Conservation (phyloP, 2,888 invertebrate genomes). For the Gandaritis pyraliata region DNA sequence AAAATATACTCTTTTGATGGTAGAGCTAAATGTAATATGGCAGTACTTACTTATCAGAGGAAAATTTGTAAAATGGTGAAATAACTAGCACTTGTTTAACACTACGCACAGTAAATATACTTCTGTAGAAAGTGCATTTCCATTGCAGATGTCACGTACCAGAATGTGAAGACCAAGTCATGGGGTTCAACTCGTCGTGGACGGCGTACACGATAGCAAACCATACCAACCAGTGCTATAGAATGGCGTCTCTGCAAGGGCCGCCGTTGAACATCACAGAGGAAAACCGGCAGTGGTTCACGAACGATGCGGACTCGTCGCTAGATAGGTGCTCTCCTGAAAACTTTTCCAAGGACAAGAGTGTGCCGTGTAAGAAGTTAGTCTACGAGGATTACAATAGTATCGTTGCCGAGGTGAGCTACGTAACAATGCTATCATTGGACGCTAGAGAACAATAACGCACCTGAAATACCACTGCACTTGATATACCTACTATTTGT, state of each 20-base stretch:
- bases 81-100: no score
- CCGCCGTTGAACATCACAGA: conserved; percentile 25
- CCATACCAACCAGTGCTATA: conserved; percentile 69
- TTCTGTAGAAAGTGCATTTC: background rate
- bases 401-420: conserved; percentile 86
- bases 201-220: conserved; percentile 67
- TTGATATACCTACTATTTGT: no score
- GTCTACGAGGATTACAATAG: conserved; percentile 86
- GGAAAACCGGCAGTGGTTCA: conserved; percentile 32
- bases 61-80: no score
- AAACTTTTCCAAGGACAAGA: conserved; percentile 60
- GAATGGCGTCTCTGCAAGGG: conserved; percentile 48
- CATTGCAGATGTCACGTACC: conserved; percentile 68
- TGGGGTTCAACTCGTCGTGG: conserved; percentile 76
- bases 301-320: conserved; percentile 8
- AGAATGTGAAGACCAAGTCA: conserved; percentile 61
- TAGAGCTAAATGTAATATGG: no score
- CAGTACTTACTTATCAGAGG: no score
- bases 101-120: no score
- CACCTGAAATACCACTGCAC: no score
- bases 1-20: no score
- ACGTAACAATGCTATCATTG: background rate
- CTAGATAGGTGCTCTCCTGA: conserved; percentile 63
- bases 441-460: no score
- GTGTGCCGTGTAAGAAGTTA: conserved; percentile 78